A percentile compares a stretch with the other conserved stretches of the same genome.
These are phyloP conservation scores for Taeniopygia guttata DNA, from an alignment of 2,797 vertebrate species.

Conservation along the genomic window DNA sequence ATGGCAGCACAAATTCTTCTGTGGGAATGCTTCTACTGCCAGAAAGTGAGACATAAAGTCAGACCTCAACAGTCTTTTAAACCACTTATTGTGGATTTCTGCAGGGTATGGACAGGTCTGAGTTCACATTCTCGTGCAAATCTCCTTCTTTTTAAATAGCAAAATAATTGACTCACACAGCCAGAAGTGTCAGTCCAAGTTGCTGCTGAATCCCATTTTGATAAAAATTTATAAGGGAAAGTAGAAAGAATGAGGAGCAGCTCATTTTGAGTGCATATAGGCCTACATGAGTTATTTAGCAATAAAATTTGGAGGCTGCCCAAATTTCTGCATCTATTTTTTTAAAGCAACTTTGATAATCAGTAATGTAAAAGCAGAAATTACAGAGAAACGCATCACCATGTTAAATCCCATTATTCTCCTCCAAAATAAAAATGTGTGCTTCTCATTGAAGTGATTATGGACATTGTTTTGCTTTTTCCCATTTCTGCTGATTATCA, in stretches of 20 bases:
- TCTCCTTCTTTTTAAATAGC: background rate
- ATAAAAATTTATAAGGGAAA: background rate
- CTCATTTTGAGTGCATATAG: background rate
- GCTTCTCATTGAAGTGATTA: background rate
- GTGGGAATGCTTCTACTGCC: background rate
- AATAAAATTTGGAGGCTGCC: background rate
- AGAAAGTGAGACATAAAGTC: background rate
- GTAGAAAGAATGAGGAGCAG: background rate
- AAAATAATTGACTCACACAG: background rate
- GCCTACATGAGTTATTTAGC: background rate
- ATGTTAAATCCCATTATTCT: rapidly evolving
- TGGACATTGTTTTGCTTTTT: background rate
- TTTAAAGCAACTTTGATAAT: background rate
- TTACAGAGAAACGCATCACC: background rate
- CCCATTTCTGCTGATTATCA: background rate
- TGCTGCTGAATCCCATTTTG: background rate
- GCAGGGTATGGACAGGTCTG: background rate
- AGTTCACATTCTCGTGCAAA: background rate
- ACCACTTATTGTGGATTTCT: background rate
- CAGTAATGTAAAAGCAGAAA: background rate
- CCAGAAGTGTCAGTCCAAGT: background rate
- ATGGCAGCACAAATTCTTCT: background rate
- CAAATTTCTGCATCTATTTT: background rate
- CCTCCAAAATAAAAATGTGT: background rate
- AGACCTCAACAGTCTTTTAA: background rate